phyloP scores from a whole-genome alignment of 1,140 invertebrate genomes.

The Phymorhynchus buccinoides region DNA sequence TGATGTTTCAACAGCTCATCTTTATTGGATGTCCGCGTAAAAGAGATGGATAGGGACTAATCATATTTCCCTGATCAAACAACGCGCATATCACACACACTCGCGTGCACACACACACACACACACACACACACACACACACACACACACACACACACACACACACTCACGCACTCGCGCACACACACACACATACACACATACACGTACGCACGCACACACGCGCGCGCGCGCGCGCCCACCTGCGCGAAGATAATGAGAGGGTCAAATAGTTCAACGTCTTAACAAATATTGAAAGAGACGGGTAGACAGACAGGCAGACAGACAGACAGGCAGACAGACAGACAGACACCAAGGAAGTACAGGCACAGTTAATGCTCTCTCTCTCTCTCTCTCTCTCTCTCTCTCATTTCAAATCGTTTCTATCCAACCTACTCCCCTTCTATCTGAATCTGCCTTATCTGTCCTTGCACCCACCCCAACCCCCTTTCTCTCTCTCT shows the following conservation, averaged over 20 bases:
- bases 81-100: no score
- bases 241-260: no score
- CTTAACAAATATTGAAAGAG: no score
- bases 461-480: no score
- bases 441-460: neutral
- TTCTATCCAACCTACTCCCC: neutral
- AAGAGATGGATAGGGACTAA: no score
- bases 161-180: neutral
- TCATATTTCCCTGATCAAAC: no score
- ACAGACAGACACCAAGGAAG: no score
- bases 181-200: neutral
- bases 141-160: neutral
- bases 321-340: neutral
- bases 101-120: neutral
- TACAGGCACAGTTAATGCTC: no score
- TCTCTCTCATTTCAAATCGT: neutral
- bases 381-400: neutral
- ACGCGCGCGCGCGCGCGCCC: conserved; percentile 3
- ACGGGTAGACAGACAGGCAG: neutral
- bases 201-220: neutral
- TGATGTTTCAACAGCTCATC: no score
- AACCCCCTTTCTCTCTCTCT: no score
- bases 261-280: no score
- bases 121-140: neutral
- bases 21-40: no score